Evolutionary conservation across 2,797 vertebrate species (phyloP).

Genomic region (Phrynocephalus forsythii): DNA sequence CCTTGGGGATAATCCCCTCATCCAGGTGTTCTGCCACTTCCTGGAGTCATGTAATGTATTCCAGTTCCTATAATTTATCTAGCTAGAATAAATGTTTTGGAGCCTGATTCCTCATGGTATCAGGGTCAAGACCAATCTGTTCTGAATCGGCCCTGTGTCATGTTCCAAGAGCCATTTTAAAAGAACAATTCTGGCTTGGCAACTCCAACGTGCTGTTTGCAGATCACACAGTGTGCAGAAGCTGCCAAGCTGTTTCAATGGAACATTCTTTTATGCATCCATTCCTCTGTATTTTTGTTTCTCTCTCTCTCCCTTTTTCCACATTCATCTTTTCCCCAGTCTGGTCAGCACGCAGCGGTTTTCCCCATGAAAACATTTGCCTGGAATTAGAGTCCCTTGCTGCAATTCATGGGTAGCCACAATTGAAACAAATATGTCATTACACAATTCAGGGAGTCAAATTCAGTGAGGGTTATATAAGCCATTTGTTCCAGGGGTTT

Average conservation of each 20-base stretch:
- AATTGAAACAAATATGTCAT: not conserved
- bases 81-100: too few relatives aligned
- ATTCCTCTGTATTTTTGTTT: not conserved
- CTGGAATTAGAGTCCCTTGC: not conserved
- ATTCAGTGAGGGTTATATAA: not conserved
- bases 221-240: not conserved
- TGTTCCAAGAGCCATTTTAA: conserved; percentile 41
- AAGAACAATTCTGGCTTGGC: not conserved
- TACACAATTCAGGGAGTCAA: not conserved
- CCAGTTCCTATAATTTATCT: too few relatives aligned
- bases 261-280: conserved; percentile 6
- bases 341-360: not conserved
- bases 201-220: conserved; percentile 17
- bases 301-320: not conserved
- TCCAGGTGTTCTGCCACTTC: too few relatives aligned
- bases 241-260: not conserved
- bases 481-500: conserved; percentile 11
- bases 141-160: conserved; percentile 50
- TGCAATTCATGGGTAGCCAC: accelerated
- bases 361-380: accelerated
- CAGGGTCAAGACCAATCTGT: conserved; percentile 33
- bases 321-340: not conserved
- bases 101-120: too few relatives aligned
- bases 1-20: too few relatives aligned
- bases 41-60: too few relatives aligned